phyloP scores from a whole-genome alignment of 2,113 vertebrate species.

The Rhinolophus sinicus region DNA sequence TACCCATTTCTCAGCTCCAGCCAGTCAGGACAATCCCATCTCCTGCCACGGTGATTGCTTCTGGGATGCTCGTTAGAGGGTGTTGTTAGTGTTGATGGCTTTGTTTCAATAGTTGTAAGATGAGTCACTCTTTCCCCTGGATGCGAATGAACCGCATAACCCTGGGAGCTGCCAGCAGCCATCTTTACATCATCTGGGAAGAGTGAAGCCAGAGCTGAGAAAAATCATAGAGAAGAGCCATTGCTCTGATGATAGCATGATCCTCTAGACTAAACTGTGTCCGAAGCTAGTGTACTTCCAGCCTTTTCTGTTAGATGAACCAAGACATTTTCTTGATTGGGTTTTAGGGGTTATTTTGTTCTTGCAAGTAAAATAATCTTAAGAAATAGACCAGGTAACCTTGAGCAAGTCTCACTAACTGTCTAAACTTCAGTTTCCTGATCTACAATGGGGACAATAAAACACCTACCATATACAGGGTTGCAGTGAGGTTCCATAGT shows the following conservation, averaged over 20 bases:
- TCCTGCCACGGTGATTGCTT: neutral
- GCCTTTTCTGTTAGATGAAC: neutral
- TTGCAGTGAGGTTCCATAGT: neutral
- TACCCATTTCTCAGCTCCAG: neutral
- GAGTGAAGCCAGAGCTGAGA: neutral
- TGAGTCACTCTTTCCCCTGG: neutral
- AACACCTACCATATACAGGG: neutral
- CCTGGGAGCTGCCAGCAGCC: neutral
- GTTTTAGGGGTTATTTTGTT: conserved; percentile 5
- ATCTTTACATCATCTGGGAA: neutral
- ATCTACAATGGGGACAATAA: neutral
- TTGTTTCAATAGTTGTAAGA: neutral
- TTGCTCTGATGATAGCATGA: neutral
- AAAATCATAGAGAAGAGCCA: neutral
- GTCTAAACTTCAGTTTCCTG: neutral
- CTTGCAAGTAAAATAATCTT: conserved; percentile 26
- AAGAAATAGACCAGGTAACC: neutral
- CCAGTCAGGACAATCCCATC: neutral
- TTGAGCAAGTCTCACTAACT: neutral
- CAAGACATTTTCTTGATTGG: neutral
- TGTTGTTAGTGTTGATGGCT: neutral
- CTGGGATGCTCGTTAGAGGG: neutral
- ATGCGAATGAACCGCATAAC: neutral
- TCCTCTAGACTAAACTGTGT: neutral
- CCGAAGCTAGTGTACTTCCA: neutral